Evolutionary conservation across 2,888 invertebrate species (phyloP), one percentile per base, ranked within the genome.

Genomic region (Eueremaeus valkanovi): DNA sequence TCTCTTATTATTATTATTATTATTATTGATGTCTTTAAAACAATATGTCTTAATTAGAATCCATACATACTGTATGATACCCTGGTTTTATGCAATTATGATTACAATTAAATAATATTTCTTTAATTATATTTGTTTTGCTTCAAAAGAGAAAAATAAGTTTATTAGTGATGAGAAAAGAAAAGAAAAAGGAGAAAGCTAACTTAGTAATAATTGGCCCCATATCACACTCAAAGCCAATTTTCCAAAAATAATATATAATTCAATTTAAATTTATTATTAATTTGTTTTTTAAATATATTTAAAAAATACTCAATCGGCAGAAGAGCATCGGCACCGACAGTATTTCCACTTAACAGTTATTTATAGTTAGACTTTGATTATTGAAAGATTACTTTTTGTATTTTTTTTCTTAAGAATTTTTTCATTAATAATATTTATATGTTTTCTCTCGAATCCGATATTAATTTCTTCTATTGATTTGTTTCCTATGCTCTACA

Each of bases 211-310:
- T 16, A 33, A 63, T 63, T 63, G 63, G 63, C 63, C 63, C 33
- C 63, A 63, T 63, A 63, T 63, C 63, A 63, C 63, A 63, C 63
- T 63, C 63, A 63, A 33, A 63, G 63, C 63, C 63, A 63, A 33
- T 63, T 63, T n/a, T 5, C 24, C 18, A 63, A 63, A 63, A 63
- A 63, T 63, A 63, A 33, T 31, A 29, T 63, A 33, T 33, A 13
- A 11, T 33, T 63, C n/a, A 5, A 31, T 51, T 6, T n/a, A 33
- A 63, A 13, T 55, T 55, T 5, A 55, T 24, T 55, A 8, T n/a
- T n/a, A n/a, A n/a, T n/a, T n/a, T n/a, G n/a, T n/a, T n/a, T n/a
- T n/a, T n/a, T n/a, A n/a, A n/a, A n/a, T 13, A 55, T 24, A 16
- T 24, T 31, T 11, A 55, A 33, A 29, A 63, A 63, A 63, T 63